A percentile compares a stretch with the other conserved stretches of the same genome.
Evolutionary conservation across 2,113 vertebrate genomes (phyloP).

Genomic region (Acrocephalus arundinaceus): DNA sequence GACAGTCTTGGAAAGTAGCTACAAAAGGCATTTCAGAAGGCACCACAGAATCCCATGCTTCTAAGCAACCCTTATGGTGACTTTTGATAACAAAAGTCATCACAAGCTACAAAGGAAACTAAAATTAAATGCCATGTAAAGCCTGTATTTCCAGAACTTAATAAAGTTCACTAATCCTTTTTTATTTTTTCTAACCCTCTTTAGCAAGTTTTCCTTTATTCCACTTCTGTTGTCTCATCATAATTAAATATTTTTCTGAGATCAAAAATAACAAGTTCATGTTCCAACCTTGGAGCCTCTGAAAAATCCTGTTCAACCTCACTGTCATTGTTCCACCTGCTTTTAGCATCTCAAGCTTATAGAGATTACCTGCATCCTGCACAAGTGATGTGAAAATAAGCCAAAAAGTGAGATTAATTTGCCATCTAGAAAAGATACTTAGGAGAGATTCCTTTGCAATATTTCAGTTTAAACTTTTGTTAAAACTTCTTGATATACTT

Average conservation of each 20-base stretch:
- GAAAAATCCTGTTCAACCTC: neutral
- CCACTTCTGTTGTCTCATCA: neutral
- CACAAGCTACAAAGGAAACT: neutral
- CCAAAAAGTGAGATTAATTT: neutral
- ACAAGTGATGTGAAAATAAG: neutral
- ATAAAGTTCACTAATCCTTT: neutral
- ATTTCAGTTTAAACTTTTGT: neutral
- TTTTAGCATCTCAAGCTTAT: neutral
- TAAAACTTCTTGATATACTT: neutral
- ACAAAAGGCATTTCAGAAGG: neutral
- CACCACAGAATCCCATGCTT: neutral
- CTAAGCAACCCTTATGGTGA: neutral
- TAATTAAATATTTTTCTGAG: neutral
- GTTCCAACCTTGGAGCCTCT: neutral
- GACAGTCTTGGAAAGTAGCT: neutral
- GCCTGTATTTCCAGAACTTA: neutral
- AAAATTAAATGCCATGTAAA: neutral
- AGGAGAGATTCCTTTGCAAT: neutral
- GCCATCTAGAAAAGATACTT: neutral
- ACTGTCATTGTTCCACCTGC: neutral
- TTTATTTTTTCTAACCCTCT: neutral
- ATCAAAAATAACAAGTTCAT: neutral
- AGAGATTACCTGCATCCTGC: neutral
- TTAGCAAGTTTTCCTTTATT: neutral
- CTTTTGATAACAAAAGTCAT: neutral